Base-by-base conservation (phyloP, 1,140 invertebrate genomes). In the Leucophenga varia region DNA sequence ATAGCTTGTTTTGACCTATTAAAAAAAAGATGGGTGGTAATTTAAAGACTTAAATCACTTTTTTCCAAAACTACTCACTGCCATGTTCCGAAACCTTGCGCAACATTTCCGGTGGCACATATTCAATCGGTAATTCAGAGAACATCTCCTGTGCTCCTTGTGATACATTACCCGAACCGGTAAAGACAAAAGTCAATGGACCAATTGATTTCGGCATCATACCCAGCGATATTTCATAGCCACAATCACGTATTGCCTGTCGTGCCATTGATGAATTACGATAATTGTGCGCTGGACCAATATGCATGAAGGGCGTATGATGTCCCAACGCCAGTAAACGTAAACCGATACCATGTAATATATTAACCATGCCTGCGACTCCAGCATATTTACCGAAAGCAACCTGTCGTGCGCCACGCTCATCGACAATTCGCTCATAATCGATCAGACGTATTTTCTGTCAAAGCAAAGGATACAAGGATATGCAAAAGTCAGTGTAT, bases 231-330 rank as follows among this genome's bases (percentile, higher is more conserved):
- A 99, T 97, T 79, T 99, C 97, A 72, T 99, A 99, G 0, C 97
- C 97, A 25, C 93, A 93, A 76, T 99, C 97, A 37, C 97, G 77
- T 10, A 99, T 91, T 0, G 95, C 93, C 78, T 99, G 96, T 19
- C 91, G 82, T 1, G 96, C 96, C 91, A 97, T 97, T 48, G 94
- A 94, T 0, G 92, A 96, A 74, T 95, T 96, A 16, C 95, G 81
- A 78, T 99, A 99, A 75, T 99, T 99, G 65, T 99, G 97, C 0
- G 96, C 94, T 12, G 93, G 92, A 6, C 96, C 97, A 53, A 99
- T 93, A 69, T 99, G 94, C 95, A 99, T 97, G 69, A 99, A 98
- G 1, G 97, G 97, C 0, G 97, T 99, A 68, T 99, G 96, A 77
- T 99, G 96, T 2, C 97, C 97, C 3, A 99, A 73, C 0, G 97